Evolutionary conservation across 2,113 vertebrate genomes (phyloP).

Genomic region (Thunnus thynnus): DNA sequence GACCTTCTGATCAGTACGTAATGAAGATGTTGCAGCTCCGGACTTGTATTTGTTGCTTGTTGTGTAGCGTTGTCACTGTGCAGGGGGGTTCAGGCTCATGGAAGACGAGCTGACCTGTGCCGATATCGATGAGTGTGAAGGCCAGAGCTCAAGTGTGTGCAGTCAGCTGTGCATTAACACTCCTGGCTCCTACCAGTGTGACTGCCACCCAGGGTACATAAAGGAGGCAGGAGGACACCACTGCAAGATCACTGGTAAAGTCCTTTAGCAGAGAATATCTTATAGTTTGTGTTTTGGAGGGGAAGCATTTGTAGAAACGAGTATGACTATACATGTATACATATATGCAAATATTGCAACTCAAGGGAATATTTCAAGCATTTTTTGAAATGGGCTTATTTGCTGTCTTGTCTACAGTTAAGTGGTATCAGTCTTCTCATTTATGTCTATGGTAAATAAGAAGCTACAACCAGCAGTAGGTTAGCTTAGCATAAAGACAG

Average conservation of each 20-base stretch:
- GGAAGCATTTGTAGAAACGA: neutral
- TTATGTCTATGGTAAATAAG: neutral
- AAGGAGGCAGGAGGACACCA: conserved; percentile 82
- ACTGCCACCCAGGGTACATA: conserved; percentile 87
- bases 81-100: conserved; percentile 83
- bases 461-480: neutral
- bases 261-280: neutral
- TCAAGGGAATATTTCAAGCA: neutral
- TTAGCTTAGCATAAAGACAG: no score
- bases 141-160: conserved; percentile 72
- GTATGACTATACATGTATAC: no score
- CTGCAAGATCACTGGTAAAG: conserved; percentile 90
- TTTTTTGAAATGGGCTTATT: no score
- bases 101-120: conserved; percentile 77
- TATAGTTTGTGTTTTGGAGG: neutral
- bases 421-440: no score
- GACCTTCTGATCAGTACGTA: neutral
- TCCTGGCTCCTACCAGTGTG: conserved; percentile 87
- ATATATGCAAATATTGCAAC: no score
- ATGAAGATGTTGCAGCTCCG: neutral
- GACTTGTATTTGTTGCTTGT: neutral
- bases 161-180: conserved; percentile 90
- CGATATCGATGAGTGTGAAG: conserved; percentile 89
- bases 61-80: conserved; percentile 87
- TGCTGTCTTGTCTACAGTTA: no score